These are phyloP conservation scores for Cariama cristata DNA, from an alignment of 2,113 vertebrate genomes.

Conservation along the genomic window DNA sequence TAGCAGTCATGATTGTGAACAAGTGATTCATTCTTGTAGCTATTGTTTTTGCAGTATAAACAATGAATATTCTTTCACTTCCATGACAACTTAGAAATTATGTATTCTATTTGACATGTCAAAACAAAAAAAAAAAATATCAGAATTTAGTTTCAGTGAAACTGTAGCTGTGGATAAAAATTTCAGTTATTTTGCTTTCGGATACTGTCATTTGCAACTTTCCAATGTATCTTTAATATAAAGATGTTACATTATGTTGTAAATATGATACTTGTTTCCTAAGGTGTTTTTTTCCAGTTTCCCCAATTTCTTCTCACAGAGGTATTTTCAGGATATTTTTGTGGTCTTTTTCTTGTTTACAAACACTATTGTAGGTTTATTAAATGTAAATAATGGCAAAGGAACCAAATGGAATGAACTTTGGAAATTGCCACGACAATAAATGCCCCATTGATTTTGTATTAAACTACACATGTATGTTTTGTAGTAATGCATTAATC, in stretches of 20 bases:
- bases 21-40: constrained; percentile 47
- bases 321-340: neutral
- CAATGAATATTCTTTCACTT: constrained; percentile 38
- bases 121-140: neutral
- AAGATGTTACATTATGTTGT: neutral
- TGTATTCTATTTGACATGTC: constrained; percentile 27
- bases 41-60: constrained; percentile 54
- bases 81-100: constrained; percentile 23
- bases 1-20: constrained; percentile 38
- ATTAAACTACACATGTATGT: neutral
- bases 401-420: neutral
- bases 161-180: neutral
- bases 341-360: neutral
- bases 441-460: neutral
- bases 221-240: neutral
- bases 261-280: neutral
- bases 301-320: neutral
- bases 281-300: neutral
- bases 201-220: neutral
- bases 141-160: neutral
- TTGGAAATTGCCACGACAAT: neutral
- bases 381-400: neutral
- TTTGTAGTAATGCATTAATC: neutral
- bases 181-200: neutral
- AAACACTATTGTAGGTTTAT: neutral